Conservation (phyloP, 2,888 invertebrate species). For the Steromphala cineraria region DNA sequence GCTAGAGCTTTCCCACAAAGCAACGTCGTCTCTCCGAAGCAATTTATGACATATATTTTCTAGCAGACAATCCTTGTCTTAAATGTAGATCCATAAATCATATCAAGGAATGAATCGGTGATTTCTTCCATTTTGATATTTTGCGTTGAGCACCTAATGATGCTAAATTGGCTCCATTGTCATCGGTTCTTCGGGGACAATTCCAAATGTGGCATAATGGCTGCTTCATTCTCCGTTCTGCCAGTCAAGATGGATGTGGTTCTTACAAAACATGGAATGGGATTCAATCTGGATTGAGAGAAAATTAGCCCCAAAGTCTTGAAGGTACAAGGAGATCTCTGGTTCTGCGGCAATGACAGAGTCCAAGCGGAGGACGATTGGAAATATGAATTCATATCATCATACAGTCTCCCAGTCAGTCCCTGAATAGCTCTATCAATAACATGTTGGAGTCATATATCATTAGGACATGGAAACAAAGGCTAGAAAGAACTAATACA, state of each 20-base stretch:
- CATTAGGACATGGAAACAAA: too few species aligned
- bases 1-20: too few species aligned
- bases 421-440: too few species aligned
- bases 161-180: constrained; percentile 9
- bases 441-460: too few species aligned
- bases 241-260: constrained; percentile 1
- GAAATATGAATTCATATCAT: too few species aligned
- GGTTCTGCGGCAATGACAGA: background rate
- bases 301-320: background rate
- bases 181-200: background rate
- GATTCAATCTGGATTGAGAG: background rate
- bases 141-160: background rate
- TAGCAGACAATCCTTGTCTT: too few species aligned
- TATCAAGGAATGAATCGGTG: background rate
- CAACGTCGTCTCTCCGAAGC: too few species aligned
- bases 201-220: too few species aligned
- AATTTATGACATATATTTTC: too few species aligned
- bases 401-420: too few species aligned
- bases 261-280: background rate
- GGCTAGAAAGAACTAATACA: too few species aligned
- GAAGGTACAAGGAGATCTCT: background rate
- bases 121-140: constrained; percentile 4
- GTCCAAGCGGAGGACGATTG: too few species aligned
- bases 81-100: background rate
- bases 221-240: background rate